Percentiles rank a stretch among this genome's conserved stretches.
Conservation (phyloP, 37 sponge, comb jelly and placozoan genomes). For the Lycopodina hypogea region DNA sequence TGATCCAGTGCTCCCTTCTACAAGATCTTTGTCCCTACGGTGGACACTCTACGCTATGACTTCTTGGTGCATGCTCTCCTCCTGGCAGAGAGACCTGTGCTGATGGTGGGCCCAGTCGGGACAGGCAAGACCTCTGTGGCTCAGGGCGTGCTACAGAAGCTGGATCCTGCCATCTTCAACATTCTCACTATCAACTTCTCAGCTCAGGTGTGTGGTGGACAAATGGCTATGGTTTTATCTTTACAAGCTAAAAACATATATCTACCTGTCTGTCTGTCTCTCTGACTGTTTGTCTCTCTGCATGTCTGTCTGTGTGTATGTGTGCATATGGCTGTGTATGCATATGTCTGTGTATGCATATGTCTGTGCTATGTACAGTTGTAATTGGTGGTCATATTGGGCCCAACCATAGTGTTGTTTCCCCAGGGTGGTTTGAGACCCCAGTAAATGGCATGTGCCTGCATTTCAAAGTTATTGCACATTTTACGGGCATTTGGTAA, state of each 20-base stretch:
- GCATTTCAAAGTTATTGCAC: too few relatives aligned
- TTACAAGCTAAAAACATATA: neutral
- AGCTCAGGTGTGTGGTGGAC: conserved; percentile 73
- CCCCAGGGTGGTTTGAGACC: too few relatives aligned
- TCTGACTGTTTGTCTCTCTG: conserved; percentile 33
- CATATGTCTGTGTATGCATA: too few relatives aligned
- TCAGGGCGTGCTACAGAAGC: conserved; percentile 82
- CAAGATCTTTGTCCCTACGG: conserved; percentile 98
- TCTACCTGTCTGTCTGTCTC: conserved; percentile 23
- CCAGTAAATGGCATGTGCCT: too few relatives aligned
- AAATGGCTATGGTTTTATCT: neutral
- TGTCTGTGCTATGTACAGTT: too few relatives aligned
- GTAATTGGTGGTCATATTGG: too few relatives aligned
- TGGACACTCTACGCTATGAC: conserved; percentile 96
- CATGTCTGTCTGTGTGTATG: conserved; percentile 19
- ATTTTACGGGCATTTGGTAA: too few relatives aligned
- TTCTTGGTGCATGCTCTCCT: conserved; percentile 90
- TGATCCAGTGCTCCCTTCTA: conserved; percentile 85
- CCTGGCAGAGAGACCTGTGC: conserved; percentile 65
- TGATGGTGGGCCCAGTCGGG: conserved; percentile 96
- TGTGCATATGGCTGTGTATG: neutral
- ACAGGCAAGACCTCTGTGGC: conserved; percentile 98
- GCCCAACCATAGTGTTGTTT: too few relatives aligned
- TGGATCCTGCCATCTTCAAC: conserved; percentile 72
- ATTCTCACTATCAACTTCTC: conserved; percentile 93